These are phyloP conservation scores for Leptoclinus maculatus DNA, from an alignment of 2,797 vertebrate species.

Conservation along the genomic window DNA sequence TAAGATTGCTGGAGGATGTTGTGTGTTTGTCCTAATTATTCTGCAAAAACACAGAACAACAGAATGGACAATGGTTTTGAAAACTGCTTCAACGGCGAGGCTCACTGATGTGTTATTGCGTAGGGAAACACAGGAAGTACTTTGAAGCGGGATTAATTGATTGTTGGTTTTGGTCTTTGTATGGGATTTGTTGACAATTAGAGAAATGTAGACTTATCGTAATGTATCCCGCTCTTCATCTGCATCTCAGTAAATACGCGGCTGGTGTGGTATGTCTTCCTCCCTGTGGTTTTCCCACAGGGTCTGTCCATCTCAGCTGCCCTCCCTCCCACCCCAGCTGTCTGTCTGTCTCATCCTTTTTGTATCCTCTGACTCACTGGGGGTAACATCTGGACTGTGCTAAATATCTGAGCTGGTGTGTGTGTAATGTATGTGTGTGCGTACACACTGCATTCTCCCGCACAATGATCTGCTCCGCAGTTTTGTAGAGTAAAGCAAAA, in stretches of 20 bases:
- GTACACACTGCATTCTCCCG: conserved; percentile 14
- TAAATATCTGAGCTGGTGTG: conserved; percentile 18
- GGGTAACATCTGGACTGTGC: conserved; percentile 69
- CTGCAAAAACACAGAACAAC: neutral
- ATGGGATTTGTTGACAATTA: neutral
- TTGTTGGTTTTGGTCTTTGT: neutral
- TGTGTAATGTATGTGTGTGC: conserved; percentile 19
- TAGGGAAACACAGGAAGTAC: neutral
- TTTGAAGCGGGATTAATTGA: neutral
- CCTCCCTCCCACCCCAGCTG: conserved; percentile 53
- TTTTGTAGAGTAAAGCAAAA: neutral
- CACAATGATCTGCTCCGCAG: conserved; percentile 13
- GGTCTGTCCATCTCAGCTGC: conserved; percentile 44
- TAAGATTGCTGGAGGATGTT: neutral
- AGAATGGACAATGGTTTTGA: neutral
- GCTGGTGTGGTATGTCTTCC: conserved; percentile 55
- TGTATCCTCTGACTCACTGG: conserved; percentile 71
- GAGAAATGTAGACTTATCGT: neutral
- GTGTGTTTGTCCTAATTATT: neutral
- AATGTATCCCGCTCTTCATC: neutral
- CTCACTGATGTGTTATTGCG: neutral
- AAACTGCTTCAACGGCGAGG: neutral
- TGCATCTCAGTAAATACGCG: conserved; percentile 40
- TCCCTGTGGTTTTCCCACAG: conserved; percentile 68
- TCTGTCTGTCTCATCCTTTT: conserved; percentile 63